Percentiles rank a stretch among this genome's conserved stretches.
Conservation (phyloP, 2,113 vertebrate genomes). For the Pseudorectes ferrugineus region DNA sequence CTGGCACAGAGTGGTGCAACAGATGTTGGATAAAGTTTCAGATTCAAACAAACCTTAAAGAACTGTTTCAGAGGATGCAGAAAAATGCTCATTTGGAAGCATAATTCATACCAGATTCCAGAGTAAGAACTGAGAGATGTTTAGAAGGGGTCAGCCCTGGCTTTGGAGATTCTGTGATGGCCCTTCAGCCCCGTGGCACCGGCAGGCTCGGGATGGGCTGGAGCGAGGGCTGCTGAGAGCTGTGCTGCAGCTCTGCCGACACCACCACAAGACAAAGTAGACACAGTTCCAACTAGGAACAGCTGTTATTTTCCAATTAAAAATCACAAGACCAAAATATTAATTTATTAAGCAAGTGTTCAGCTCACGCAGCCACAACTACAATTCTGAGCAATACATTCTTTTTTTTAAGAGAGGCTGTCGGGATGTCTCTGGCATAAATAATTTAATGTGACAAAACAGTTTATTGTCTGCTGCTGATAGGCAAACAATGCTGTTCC, state of each 20-base stretch:
- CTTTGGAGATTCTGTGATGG: not conserved
- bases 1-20: not conserved
- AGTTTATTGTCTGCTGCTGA: constrained; percentile 57
- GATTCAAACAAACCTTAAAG: not conserved
- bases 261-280: constrained; percentile 3
- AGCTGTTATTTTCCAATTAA: constrained; percentile 70
- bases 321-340: constrained; percentile 68
- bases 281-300: constrained; percentile 50
- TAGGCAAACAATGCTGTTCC: constrained; percentile 56
- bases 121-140: not conserved
- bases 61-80: not conserved
- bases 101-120: not conserved
- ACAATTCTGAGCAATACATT: constrained; percentile 4
- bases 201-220: not conserved
- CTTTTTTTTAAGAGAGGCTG: not conserved
- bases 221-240: not conserved
- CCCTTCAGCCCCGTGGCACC: rapidly evolving
- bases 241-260: not conserved
- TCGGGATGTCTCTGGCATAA: constrained; percentile 38
- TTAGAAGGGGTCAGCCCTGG: not conserved
- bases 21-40: not conserved
- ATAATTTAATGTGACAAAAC: constrained; percentile 64
- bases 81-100: not conserved
- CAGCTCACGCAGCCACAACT: constrained; percentile 4
- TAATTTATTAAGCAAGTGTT: constrained; percentile 62